Evolutionary conservation across 1,140 invertebrate species (phyloP), one percentile per base, ranked within the genome.

Genomic region (Mylabris phalerata): DNA sequence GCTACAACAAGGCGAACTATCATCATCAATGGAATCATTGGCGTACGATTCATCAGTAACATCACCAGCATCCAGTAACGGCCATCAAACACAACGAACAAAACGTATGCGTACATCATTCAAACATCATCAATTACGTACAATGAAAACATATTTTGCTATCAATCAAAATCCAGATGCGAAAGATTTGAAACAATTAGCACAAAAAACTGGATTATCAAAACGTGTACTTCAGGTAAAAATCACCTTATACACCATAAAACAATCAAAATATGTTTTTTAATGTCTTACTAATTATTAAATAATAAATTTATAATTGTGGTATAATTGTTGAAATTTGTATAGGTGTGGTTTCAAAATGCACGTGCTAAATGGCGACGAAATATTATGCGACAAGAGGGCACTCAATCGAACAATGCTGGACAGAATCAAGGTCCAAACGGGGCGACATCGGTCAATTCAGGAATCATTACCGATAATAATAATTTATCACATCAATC

Each of bases 331-430:
- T 56, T 41, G 13, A 24, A 10, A 26, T 47, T 42, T 25, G 47
- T 57, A 51, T 72, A 98, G 94, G 94, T 98, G 2, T 98, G 94
- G 95, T 98, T 98, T 74, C 95, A 98, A 84, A 98, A 98, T 75
- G 94, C 94, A 0, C 77, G 95, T 59, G 95, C 95, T 25, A 98
- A 98, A 81, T 95, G 93, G 88, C 82, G 95, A 67, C 82, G 93
- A 26, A 90, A 90, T 68, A 81, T 89, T 66, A 86, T 90, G 83
- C 73, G 88, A 19, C 87, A 89, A 70, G 88, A 90, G 69, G 76
- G 75, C 10, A 63, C 69, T 52, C 68, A 60, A 66, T 68, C 59
- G 68, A 74, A 70, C 55, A 70, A 55, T 67, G 74, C 47, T 74
- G 74, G 67, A 70, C 77, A 52, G 71, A 74, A 74, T 13, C 75